Conservation (phyloP, 2,113 vertebrate genomes). For the Canis aureus region DNA sequence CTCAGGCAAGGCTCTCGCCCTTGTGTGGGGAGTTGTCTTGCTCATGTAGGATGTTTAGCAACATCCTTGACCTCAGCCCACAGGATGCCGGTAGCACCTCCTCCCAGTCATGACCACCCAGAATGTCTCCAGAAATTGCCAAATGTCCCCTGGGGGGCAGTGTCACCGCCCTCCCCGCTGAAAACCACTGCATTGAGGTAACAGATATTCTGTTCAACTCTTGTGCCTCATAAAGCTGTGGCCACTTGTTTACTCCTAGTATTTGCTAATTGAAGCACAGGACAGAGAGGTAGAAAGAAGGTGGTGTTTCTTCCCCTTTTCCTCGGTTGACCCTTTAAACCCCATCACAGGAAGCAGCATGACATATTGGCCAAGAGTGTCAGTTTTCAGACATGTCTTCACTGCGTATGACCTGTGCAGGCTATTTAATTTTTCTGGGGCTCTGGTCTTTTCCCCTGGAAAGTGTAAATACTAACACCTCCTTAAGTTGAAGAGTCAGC, state of each 20-base stretch:
- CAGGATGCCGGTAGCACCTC: background rate
- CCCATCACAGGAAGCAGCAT: background rate
- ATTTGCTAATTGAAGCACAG: background rate
- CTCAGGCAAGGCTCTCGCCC: background rate
- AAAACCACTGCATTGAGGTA: background rate
- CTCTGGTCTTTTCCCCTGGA: background rate
- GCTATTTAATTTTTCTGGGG: background rate
- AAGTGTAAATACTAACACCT: background rate
- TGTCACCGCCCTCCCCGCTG: rapidly evolving
- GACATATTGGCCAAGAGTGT: background rate
- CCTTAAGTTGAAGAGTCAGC: background rate
- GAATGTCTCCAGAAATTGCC: background rate
- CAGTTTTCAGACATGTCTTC: background rate
- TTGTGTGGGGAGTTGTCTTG: background rate
- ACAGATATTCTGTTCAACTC: background rate
- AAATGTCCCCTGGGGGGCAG: background rate
- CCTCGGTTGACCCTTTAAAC: background rate
- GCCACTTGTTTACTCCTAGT: slow-evolving; percentile 53
- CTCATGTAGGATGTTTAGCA: background rate
- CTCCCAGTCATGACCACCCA: background rate
- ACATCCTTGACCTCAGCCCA: background rate
- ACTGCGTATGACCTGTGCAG: background rate
- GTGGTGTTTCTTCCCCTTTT: background rate
- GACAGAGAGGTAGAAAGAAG: background rate
- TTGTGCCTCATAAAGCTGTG: background rate